Percentiles rank a stretch among this genome's conserved stretches.
Conservation (phyloP, 2,888 invertebrate species). For the Rhingia rostrata region DNA sequence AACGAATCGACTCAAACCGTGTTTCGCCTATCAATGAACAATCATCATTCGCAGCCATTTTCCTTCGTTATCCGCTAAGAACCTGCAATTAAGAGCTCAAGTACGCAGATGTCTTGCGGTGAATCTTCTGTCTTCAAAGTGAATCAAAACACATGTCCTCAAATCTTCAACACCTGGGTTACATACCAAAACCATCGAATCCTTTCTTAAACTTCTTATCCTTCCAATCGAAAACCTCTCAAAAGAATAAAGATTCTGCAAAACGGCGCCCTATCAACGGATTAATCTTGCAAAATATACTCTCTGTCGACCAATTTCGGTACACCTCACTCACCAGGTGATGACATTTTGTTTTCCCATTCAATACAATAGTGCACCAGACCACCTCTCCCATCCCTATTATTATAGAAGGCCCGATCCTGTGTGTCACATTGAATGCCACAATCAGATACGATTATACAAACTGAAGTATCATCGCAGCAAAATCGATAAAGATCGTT, state of each 20-base stretch:
- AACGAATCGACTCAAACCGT: not conserved
- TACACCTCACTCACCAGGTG: constrained; percentile 59
- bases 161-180: constrained; percentile 41
- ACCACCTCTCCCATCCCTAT: constrained; percentile 28
- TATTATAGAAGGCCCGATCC: constrained; percentile 19
- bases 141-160: constrained; percentile 11
- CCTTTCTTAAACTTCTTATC: constrained; percentile 45
- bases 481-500: constrained; percentile 49
- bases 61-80: constrained; percentile 9
- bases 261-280: constrained; percentile 66
- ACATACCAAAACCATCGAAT: constrained; percentile 21
- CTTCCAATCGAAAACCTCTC: constrained; percentile 37
- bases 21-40: not conserved
- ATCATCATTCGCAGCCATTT: not conserved
- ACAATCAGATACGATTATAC: constrained; percentile 65
- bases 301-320: not conserved
- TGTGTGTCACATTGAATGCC: constrained; percentile 33
- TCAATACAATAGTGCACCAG: constrained; percentile 56
- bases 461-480: constrained; percentile 38
- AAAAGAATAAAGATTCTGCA: constrained; percentile 36
- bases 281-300: constrained; percentile 55
- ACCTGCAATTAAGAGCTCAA: constrained; percentile 30
- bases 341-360: constrained; percentile 50
- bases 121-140: constrained; percentile 10
- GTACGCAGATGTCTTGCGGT: constrained; percentile 21